phyloP scores from a whole-genome alignment of 2,797 vertebrate species.

The Crenuchus spilurus region DNA sequence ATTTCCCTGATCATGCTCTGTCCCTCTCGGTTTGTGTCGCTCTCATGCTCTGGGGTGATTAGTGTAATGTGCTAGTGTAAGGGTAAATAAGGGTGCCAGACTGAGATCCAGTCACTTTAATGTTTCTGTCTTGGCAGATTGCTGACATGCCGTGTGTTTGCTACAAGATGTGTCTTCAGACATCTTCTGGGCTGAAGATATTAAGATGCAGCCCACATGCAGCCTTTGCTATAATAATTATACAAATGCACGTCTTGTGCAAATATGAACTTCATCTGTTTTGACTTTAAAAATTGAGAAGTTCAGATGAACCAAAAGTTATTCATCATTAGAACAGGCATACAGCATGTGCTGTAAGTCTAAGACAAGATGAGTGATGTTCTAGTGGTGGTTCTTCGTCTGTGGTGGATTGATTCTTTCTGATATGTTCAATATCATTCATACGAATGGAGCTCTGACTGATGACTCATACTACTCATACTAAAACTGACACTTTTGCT shows the following conservation, averaged over 20 bases:
- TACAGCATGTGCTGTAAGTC: too few species aligned
- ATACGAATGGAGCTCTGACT: not conserved
- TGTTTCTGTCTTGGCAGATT: slow-evolving; percentile 8
- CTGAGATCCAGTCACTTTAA: not conserved
- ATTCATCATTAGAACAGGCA: too few species aligned
- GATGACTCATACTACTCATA: not conserved
- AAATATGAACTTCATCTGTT: too few species aligned
- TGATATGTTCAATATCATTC: not conserved
- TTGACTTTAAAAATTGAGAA: too few species aligned
- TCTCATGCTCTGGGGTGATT: slow-evolving; percentile 11
- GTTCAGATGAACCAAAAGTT: too few species aligned
- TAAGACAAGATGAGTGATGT: not conserved
- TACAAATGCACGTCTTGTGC: too few species aligned
- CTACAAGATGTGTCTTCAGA: not conserved
- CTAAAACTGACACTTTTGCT: too few species aligned
- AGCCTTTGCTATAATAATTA: not conserved
- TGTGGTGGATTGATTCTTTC: not conserved
- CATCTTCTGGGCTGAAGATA: not conserved
- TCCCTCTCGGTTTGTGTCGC: slow-evolving; percentile 7
- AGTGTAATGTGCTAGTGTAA: slow-evolving; percentile 1
- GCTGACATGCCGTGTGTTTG: not conserved
- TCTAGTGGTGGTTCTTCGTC: not conserved
- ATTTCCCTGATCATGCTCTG: not conserved
- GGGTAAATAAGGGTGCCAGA: not conserved
- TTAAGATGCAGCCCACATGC: not conserved